Evolutionary conservation across 2,888 invertebrate genomes (phyloP), one percentile per base, ranked within the genome.

Genomic region (Epiblema foenella): DNA sequence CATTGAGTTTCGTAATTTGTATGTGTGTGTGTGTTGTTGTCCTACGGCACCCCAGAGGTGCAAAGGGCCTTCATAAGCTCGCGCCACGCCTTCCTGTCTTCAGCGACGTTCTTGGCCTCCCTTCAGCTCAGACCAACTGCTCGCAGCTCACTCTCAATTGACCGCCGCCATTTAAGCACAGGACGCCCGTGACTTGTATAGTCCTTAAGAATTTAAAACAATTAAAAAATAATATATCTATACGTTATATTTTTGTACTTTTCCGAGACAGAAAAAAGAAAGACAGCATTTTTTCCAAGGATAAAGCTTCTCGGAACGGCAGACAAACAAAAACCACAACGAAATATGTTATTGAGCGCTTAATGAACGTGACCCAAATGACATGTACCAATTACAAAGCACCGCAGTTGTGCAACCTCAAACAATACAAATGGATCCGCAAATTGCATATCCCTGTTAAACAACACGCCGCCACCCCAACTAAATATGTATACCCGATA

Each of bases 401-500:
- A 62, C 62, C 71, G 71, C 70, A 66, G 49, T 56, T 33, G 69
- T 51, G 59, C 59, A 29, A 59, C 66, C 67, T 67, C 67, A 67
- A 66, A 67, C 69, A n/a, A n/a, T n/a, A n/a, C n/a, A 69, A 65
- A 62, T 17, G 71, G 74, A 79, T 77, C 74, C 74, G 77, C 76
- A 81, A 84, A 84, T 83, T 82, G 78, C 77, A 77, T 79, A 81
- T 79, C 62, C 80, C 73, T 82, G 81, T 69, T 62, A 63, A 59
- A 63, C 57, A 66, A 51, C 65, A 58, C 60, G 73, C 15, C 63
- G 69, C 37, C 69, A 18, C 17, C 51, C 57, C 20, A 62, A 67
- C 62, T 60, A 56, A 71, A 71, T 58, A 66, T n/a, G n/a, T n/a
- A n/a, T 57, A 17, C 49, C 60, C 46, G 39, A 66, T 52, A 67